These are phyloP conservation scores for Macrosiphum euphorbiae DNA, from an alignment of 2,888 invertebrate genomes.

Conservation along the genomic window DNA sequence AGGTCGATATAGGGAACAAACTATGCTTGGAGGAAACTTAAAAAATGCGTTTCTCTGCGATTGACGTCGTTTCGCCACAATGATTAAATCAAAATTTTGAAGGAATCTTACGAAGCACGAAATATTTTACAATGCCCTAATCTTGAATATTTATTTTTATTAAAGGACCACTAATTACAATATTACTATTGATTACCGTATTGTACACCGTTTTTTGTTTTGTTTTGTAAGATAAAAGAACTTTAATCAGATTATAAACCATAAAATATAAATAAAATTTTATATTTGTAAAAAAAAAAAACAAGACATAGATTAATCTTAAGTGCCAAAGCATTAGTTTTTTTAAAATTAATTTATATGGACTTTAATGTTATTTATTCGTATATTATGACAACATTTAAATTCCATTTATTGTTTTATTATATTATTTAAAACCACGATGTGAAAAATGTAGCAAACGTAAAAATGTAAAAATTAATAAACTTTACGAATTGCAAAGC, in stretches of 20 bases:
- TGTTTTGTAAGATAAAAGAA: not conserved
- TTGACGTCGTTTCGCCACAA: not conserved
- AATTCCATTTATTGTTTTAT: not conserved
- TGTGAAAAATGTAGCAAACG: too few species aligned
- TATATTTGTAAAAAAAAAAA: not conserved
- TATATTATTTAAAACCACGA: not conserved
- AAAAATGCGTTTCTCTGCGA: not conserved
- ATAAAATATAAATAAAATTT: not conserved
- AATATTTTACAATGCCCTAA: not conserved
- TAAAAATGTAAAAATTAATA: too few species aligned
- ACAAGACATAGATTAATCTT: not conserved
- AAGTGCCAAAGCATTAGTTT: not conserved
- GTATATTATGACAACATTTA: not conserved
- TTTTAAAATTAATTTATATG: not conserved
- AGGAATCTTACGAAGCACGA: not conserved
- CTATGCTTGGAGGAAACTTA: not conserved
- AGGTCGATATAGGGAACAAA: not conserved
- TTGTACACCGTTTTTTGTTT: not conserved
- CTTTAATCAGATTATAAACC: not conserved
- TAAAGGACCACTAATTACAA: not conserved
- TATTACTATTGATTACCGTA: not conserved
- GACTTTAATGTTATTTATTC: not conserved
- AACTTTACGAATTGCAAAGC: not conserved
- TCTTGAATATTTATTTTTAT: not conserved
- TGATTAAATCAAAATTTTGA: not conserved